phyloP scores from a whole-genome alignment of 2,797 vertebrate species.

The Natrix natrix region DNA sequence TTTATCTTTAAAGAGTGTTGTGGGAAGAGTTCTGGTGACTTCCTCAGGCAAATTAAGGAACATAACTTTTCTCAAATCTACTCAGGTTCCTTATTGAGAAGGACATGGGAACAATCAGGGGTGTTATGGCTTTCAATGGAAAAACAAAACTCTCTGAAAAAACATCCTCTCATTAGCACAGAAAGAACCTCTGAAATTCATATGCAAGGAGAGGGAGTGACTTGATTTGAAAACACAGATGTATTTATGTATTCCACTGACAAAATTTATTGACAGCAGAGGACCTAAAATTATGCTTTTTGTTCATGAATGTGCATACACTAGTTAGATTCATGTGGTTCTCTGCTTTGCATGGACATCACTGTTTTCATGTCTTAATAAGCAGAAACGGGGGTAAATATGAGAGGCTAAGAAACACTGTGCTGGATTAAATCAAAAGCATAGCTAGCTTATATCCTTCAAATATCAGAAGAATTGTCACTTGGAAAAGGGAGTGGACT shows the following conservation, averaged over 20 bases:
- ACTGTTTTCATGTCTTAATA: neutral
- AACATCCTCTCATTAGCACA: neutral
- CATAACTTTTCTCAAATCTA: accelerated
- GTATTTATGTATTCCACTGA: neutral
- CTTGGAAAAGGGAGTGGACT: neutral
- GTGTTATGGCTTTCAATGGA: accelerated
- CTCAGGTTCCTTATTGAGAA: neutral
- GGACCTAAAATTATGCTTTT: neutral
- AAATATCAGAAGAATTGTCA: neutral
- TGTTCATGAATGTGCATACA: neutral
- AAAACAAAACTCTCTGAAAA: neutral
- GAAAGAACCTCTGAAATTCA: neutral
- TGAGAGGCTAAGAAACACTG: neutral
- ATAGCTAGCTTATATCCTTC: neutral
- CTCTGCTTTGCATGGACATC: neutral
- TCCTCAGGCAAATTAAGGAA: neutral
- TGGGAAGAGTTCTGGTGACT: conserved; percentile 31
- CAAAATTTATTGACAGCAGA: neutral
- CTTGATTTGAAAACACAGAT: neutral
- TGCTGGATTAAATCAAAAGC: neutral
- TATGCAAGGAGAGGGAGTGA: neutral
- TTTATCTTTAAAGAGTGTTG: neutral
- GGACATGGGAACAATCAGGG: neutral
- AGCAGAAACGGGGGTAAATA: neutral
- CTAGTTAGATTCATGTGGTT: neutral